Percentiles rank a stretch among this genome's conserved stretches.
Conservation (phyloP, 1,140 invertebrate species). For the Eciton burchellii region DNA sequence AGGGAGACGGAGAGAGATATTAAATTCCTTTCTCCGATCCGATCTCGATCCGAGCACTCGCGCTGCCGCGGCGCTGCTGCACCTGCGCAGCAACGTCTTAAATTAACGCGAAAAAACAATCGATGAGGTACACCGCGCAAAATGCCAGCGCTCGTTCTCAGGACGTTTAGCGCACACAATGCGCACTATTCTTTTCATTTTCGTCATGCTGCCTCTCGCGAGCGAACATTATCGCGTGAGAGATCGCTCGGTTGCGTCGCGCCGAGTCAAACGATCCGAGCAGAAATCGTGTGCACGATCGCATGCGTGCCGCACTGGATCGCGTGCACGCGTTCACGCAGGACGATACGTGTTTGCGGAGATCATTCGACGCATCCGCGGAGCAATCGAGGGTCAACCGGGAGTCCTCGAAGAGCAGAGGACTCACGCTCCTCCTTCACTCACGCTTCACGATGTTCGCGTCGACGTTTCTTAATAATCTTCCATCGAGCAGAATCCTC, state of each 20-base stretch:
- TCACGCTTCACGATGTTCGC: neutral
- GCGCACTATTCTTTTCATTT: constrained; percentile 20
- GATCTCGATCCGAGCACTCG: neutral
- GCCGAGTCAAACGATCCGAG: neutral
- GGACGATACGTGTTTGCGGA: neutral
- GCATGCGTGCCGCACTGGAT: neutral
- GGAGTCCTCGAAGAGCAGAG: neutral
- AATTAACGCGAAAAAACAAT: constrained; percentile 35
- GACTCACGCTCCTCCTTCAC: constrained; percentile 1
- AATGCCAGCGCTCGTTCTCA: constrained; percentile 19
- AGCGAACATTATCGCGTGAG: constrained; percentile 33
- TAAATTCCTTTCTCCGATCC: neutral
- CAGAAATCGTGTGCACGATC: constrained; percentile 23
- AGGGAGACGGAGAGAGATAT: neutral
- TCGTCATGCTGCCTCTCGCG: constrained; percentile 18
- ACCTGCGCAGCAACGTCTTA: neutral
- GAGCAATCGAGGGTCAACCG: neutral
- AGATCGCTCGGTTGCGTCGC: constrained; percentile 8
- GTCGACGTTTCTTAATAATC: neutral
- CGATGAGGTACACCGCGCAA: constrained; percentile 6
- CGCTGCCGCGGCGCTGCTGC: neutral
- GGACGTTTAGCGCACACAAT: constrained; percentile 25
- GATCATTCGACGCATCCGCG: constrained; percentile 25
- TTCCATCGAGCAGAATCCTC: too few species aligned
- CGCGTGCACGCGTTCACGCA: neutral